These are phyloP conservation scores for Geotrypetes seraphini DNA, from an alignment of 2,797 vertebrate species.

Conservation along the genomic window DNA sequence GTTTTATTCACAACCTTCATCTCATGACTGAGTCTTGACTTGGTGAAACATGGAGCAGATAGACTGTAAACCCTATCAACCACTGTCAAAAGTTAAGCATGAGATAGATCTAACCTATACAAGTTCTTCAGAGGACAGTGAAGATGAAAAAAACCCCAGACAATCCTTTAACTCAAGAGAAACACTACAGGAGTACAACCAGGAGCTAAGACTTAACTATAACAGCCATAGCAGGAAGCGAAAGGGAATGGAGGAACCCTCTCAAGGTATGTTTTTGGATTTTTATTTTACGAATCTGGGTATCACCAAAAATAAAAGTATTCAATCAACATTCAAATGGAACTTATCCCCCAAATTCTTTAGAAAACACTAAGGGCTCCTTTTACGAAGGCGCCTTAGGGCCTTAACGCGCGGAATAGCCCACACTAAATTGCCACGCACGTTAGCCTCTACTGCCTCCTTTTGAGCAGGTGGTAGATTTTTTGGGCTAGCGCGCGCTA, in stretches of 20 bases:
- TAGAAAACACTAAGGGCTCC: no score
- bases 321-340: no score
- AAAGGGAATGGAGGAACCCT: constrained; percentile 70
- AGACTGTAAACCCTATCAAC: constrained; percentile 95
- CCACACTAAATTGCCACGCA: no score
- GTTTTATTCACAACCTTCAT: constrained; percentile 45
- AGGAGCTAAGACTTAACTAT: constrained; percentile 82
- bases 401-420: no score
- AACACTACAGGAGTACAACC: constrained; percentile 84
- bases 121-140: constrained; percentile 91
- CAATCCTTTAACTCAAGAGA: constrained; percentile 86
- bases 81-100: constrained; percentile 85
- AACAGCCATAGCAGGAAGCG: constrained; percentile 79
- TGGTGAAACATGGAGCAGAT: constrained; percentile 86
- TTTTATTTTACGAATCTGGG: constrained; percentile 5
- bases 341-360: no score
- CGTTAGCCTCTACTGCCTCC: no score
- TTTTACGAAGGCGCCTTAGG: no score
- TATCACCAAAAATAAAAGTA: no score
- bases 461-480: no score
- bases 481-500: no score
- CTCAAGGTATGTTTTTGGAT: constrained; percentile 66
- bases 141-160: constrained; percentile 79
- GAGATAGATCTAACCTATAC: constrained; percentile 93
- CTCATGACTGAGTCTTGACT: constrained; percentile 65